Percentiles rank a stretch among this genome's conserved stretches.
Evolutionary conservation across 64 coral and sea anemone species (phyloP).

Genomic region (Acropora tenuis): DNA sequence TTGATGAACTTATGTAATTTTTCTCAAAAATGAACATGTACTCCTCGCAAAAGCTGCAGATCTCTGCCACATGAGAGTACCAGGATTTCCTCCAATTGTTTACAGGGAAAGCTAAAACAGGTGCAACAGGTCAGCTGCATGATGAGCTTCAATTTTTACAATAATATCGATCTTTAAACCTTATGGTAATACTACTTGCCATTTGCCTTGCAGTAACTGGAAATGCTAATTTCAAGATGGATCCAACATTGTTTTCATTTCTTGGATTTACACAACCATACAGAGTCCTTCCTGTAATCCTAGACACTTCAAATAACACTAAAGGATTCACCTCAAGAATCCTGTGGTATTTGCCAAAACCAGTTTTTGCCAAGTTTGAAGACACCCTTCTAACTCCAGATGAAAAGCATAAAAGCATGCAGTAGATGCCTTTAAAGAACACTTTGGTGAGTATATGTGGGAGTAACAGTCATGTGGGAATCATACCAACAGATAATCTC

Average conservation of each 20-base stretch:
- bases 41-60: conserved; percentile 22
- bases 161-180: no score
- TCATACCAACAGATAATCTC: not conserved
- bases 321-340: conserved; percentile 68
- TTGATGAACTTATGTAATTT: conserved; percentile 62
- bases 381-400: not conserved
- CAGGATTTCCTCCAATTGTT: conserved; percentile 75
- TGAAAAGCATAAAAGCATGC: not conserved
- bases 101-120: conserved; percentile 53
- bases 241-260: not conserved
- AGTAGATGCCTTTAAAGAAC: not conserved
- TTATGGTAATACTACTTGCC: no score
- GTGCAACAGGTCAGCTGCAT: conserved; percentile 49
- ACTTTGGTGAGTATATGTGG: not conserved
- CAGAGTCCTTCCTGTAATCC: conserved; percentile 27
- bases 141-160: no score
- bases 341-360: conserved; percentile 39
- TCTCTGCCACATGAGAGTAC: conserved; percentile 57
- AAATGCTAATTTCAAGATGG: conserved; percentile 47
- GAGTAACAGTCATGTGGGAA: not conserved
- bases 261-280: conserved; percentile 51
- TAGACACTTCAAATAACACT: conserved; percentile 20
- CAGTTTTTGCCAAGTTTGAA: conserved; percentile 14
- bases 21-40: conserved; percentile 72
- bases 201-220: conserved; percentile 30